Evolutionary conservation across 2,888 invertebrate genomes (phyloP).

Genomic region (Leistus spinibarbis): DNA sequence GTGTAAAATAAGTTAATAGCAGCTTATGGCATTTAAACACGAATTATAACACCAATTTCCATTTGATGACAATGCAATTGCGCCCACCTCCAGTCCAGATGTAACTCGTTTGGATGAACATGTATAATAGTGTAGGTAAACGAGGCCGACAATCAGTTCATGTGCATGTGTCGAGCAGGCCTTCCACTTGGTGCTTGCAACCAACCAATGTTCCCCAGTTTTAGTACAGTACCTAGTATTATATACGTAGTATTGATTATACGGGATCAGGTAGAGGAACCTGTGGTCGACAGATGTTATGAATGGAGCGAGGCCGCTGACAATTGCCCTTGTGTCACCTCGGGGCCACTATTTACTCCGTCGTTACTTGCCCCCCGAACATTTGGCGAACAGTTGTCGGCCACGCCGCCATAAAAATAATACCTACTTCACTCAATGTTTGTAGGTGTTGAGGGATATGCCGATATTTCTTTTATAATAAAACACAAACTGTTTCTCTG

Average conservation of each 20-base stretch:
- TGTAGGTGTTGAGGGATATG: background rate
- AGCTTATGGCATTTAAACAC: background rate
- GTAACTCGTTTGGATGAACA: background rate
- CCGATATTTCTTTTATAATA: background rate
- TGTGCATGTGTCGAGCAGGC: background rate
- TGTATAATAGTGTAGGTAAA: background rate
- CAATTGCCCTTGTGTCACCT: conserved; percentile 38
- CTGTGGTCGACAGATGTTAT: conserved; percentile 55
- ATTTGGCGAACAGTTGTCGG: conserved; percentile 37
- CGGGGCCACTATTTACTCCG: conserved; percentile 21
- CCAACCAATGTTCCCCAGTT: background rate
- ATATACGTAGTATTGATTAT: conserved; percentile 19
- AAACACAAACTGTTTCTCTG: background rate
- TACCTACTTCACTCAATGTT: conserved; percentile 24
- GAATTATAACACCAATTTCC: background rate
- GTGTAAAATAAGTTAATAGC: too few relatives aligned
- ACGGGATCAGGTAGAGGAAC: conserved; percentile 45
- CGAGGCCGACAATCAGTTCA: too few relatives aligned
- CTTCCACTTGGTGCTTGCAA: background rate
- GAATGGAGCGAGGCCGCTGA: conserved; percentile 45
- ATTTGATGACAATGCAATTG: background rate
- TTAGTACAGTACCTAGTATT: background rate
- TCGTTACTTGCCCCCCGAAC: conserved; percentile 17
- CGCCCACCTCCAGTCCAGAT: background rate
- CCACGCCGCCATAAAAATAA: conserved; percentile 23